Percentiles rank a stretch among this genome's conserved stretches.
phyloP scores from a whole-genome alignment of 2,797 vertebrate genomes.

The Gouania willdenowi region DNA sequence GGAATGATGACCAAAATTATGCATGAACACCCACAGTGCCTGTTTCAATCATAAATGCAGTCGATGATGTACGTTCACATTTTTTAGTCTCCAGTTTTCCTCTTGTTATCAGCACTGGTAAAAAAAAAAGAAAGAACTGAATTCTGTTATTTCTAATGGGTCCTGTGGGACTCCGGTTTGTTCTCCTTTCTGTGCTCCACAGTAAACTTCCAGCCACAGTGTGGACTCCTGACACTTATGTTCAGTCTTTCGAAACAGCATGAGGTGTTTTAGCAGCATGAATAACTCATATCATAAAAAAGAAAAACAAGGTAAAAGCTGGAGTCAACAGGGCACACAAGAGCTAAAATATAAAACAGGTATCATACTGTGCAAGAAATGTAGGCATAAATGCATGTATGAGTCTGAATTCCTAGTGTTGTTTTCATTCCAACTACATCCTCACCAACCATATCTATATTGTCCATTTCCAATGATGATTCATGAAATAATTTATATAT shows the following conservation, averaged over 20 bases:
- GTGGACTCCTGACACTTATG: neutral
- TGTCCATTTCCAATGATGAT: no score
- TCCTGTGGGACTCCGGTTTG: constrained; percentile 8
- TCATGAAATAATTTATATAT: neutral
- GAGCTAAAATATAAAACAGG: constrained; percentile 4
- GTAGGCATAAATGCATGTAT: neutral
- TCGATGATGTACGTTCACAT: neutral
- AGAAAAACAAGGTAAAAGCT: constrained; percentile 48
- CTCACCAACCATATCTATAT: neutral
- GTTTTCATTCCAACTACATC: neutral
- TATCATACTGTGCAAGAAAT: neutral
- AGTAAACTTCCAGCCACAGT: constrained; percentile 5
- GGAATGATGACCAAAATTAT: constrained; percentile 11
- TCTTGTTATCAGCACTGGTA: neutral
- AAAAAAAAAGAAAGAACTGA: neutral
- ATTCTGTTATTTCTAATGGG: neutral
- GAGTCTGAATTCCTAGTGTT: neutral
- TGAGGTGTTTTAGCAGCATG: constrained; percentile 35
- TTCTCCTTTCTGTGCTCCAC: neutral
- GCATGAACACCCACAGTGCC: constrained; percentile 2
- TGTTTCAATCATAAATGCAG: neutral
- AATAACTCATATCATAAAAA: constrained; percentile 59
- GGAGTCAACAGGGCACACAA: constrained; percentile 16
- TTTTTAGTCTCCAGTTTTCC: neutral
- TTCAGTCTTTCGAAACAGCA: constrained; percentile 15